phyloP scores from a whole-genome alignment of 2,888 invertebrate genomes.

The Phaonia tiefii region DNA sequence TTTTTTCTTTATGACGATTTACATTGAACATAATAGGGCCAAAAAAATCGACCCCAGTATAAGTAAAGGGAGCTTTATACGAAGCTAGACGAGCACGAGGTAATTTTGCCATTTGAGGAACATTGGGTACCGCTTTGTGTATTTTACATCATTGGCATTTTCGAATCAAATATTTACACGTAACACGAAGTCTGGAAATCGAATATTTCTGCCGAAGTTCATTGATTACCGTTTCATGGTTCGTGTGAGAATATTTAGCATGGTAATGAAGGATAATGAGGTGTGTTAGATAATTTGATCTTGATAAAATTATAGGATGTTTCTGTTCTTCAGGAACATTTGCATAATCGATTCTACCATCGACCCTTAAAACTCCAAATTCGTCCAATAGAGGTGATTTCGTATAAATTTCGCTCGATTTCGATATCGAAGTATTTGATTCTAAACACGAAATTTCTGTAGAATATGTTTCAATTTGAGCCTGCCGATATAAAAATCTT shows the following conservation, averaged over 20 bases:
- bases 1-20: slow-evolving; percentile 43
- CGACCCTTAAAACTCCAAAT: slow-evolving; percentile 22
- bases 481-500: slow-evolving; percentile 46
- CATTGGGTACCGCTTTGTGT: slow-evolving; percentile 38
- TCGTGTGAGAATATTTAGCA: slow-evolving; percentile 18
- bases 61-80: slow-evolving; percentile 53
- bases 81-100: slow-evolving; percentile 39
- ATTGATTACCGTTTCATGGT: slow-evolving; percentile 44
- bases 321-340: slow-evolving; percentile 14
- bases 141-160: slow-evolving; percentile 58
- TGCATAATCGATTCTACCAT: slow-evolving; percentile 51
- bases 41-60: slow-evolving; percentile 55
- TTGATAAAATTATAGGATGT: slow-evolving; percentile 54
- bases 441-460: slow-evolving; percentile 40
- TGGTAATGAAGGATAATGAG: slow-evolving; percentile 23
- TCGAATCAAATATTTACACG: slow-evolving; percentile 42
- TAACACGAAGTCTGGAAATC: slow-evolving; percentile 45
- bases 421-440: not conserved
- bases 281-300: slow-evolving; percentile 16
- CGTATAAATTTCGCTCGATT: slow-evolving; percentile 35
- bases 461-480: slow-evolving; percentile 42
- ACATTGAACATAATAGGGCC: slow-evolving; percentile 43
- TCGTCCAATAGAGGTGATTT: slow-evolving; percentile 28
- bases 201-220: slow-evolving; percentile 37
- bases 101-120: slow-evolving; percentile 55